A percentile compares a stretch with the other conserved stretches of the same genome.
Conservation (phyloP, 2,888 invertebrate genomes). For the Schizaphis graminum region DNA sequence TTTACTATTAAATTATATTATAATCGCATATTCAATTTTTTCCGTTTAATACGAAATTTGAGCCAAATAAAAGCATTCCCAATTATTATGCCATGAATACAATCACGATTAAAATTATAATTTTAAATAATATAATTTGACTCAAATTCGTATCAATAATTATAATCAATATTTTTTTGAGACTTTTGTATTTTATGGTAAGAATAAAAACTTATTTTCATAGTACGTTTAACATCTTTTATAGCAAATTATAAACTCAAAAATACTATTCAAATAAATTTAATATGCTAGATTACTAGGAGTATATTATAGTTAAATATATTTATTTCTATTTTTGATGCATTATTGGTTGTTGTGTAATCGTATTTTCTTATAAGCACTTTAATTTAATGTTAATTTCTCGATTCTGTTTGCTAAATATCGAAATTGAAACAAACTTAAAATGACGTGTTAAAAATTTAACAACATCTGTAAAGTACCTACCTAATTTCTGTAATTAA, state of each 20-base stretch:
- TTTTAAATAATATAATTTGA: too few relatives aligned
- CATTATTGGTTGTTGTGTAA: neutral
- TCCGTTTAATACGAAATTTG: too few relatives aligned
- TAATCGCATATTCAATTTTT: too few relatives aligned
- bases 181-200: slow-evolving; percentile 1
- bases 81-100: too few relatives aligned
- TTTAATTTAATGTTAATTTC: neutral
- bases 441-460: neutral
- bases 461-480: neutral
- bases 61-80: too few relatives aligned
- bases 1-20: too few relatives aligned
- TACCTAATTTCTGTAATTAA: neutral
- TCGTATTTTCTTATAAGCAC: neutral
- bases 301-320: neutral
- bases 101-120: too few relatives aligned
- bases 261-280: neutral
- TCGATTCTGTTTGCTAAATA: neutral
- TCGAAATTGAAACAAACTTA: neutral
- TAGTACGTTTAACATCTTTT: neutral
- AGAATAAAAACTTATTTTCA: neutral
- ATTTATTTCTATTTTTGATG: neutral
- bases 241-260: neutral
- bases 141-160: too few relatives aligned
- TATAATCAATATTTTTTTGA: neutral
- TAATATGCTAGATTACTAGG: neutral